Evolutionary conservation across 2,113 vertebrate species (phyloP).

Genomic region (Ictalurus punctatus): DNA sequence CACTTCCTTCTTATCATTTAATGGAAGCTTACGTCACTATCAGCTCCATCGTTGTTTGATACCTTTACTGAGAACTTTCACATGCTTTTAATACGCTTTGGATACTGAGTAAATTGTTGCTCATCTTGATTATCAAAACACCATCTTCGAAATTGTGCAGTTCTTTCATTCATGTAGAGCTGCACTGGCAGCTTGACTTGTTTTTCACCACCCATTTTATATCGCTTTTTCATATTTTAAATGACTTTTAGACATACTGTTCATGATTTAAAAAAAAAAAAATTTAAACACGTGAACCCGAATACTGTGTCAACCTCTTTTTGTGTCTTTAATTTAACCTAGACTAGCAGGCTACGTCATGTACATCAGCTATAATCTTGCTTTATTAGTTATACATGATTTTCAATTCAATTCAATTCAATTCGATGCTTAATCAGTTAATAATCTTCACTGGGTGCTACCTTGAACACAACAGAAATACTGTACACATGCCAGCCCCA

Average conservation of each 20-base stretch:
- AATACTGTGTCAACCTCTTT: no score
- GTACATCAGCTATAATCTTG: not conserved
- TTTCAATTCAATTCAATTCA: no score
- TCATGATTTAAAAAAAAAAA: not conserved
- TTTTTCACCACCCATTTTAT: not conserved
- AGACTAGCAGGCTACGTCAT: no score
- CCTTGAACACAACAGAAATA: slow-evolving; percentile 32
- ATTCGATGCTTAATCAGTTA: not conserved
- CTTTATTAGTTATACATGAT: not conserved
- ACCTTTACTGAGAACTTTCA: not conserved
- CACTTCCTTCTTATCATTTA: not conserved
- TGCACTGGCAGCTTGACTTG: not conserved
- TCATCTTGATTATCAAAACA: not conserved
- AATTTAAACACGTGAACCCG: no score
- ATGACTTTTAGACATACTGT: not conserved
- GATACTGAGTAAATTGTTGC: not conserved
- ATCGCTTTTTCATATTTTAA: not conserved
- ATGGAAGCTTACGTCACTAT: not conserved
- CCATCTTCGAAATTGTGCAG: not conserved
- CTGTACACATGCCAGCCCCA: not conserved
- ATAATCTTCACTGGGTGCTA: not conserved
- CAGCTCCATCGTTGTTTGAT: not conserved
- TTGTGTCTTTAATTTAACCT: not conserved
- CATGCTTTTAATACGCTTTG: not conserved
- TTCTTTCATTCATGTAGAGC: not conserved